Percentiles rank a stretch among this genome's conserved stretches.
These are phyloP conservation scores for Lasioglossum pauxillum DNA, from an alignment of 2,888 invertebrate species.

Conservation along the genomic window DNA sequence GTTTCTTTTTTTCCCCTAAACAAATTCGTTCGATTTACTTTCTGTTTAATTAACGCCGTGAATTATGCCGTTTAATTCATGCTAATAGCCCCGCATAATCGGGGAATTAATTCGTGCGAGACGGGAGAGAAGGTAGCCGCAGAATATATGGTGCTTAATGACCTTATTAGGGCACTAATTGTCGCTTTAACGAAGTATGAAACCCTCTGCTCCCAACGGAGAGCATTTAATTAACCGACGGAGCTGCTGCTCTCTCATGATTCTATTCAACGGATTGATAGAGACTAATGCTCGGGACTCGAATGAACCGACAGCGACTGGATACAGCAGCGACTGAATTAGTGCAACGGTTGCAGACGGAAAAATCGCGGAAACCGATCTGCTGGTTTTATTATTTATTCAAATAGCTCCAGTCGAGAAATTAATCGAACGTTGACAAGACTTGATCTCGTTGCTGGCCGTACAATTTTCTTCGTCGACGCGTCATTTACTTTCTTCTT, in stretches of 20 bases:
- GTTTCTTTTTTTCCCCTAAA: background rate
- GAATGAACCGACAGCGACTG: constrained; percentile 3
- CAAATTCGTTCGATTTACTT: background rate
- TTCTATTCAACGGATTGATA: constrained; percentile 60
- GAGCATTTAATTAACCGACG: constrained; percentile 58
- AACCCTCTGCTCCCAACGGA: constrained; percentile 54
- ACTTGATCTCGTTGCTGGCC: background rate
- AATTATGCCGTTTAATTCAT: constrained; percentile 21
- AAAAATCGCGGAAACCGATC: background rate
- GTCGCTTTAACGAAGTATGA: constrained; percentile 76
- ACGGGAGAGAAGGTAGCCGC: constrained; percentile 27
- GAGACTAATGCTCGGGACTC: background rate
- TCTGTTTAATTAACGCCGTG: constrained; percentile 23
- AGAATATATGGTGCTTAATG: constrained; percentile 70
- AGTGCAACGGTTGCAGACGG: background rate
- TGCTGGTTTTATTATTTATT: background rate
- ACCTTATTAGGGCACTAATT: constrained; percentile 78
- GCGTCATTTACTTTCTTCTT: background rate
- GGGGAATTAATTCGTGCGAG: constrained; percentile 46
- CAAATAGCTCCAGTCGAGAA: background rate
- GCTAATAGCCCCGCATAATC: constrained; percentile 53
- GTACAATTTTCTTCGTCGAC: background rate
- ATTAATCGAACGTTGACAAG: no score
- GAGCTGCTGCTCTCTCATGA: constrained; percentile 40
- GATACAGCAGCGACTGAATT: background rate